Percentiles rank a stretch among this genome's conserved stretches.
Evolutionary conservation across 2,113 vertebrate species (phyloP).

Genomic region (Axis porcinus): DNA sequence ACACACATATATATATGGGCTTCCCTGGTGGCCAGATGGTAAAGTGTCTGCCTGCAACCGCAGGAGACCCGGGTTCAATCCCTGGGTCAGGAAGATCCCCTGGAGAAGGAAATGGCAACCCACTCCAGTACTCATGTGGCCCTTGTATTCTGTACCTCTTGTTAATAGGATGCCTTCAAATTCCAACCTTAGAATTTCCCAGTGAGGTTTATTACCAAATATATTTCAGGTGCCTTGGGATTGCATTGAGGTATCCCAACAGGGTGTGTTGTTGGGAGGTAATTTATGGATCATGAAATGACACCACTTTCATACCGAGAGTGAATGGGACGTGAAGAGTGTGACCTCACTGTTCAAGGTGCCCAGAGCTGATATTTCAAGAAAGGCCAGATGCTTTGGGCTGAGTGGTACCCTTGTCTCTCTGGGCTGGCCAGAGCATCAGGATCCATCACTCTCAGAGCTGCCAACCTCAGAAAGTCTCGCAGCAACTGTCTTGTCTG

Average conservation of each 20-base stretch:
- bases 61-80: background rate
- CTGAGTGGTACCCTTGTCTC: background rate
- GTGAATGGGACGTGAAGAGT: background rate
- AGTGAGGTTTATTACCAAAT: background rate
- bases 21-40: background rate
- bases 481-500: background rate
- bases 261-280: background rate
- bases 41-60: background rate
- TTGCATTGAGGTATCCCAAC: background rate
- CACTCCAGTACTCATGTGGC: background rate
- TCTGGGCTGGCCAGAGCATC: background rate
- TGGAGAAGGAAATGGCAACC: background rate
- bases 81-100: background rate
- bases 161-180: background rate
- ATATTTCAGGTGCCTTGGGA: background rate
- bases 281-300: background rate
- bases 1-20: background rate
- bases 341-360: background rate
- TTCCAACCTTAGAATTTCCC: background rate
- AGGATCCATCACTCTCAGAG: background rate
- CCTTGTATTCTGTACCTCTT: background rate
- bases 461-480: background rate
- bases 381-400: constrained; percentile 31
- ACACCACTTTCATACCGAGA: background rate
- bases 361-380: constrained; percentile 10